Evolutionary conservation across 2,888 invertebrate genomes (phyloP).

Genomic region (Endotricha flammealis): DNA sequence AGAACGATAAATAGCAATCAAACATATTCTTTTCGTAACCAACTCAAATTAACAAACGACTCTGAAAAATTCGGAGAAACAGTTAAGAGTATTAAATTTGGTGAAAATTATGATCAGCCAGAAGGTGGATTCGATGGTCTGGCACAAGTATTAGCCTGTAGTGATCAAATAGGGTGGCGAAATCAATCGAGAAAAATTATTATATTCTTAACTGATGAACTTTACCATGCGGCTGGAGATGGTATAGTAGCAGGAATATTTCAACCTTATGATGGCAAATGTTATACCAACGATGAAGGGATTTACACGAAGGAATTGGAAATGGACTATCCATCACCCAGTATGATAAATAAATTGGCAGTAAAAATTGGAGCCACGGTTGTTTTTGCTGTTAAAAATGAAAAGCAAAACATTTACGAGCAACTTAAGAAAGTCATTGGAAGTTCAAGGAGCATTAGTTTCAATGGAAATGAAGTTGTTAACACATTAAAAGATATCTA

Average conservation of each 20-base stretch:
- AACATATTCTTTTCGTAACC: constrained; percentile 87
- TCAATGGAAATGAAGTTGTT: constrained; percentile 17
- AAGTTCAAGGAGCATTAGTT: constrained; percentile 26
- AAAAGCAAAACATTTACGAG: constrained; percentile 24
- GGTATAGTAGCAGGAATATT: constrained; percentile 84
- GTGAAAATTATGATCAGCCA: constrained; percentile 81
- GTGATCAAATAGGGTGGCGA: constrained; percentile 87
- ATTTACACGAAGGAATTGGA: constrained; percentile 74
- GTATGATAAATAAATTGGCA: constrained; percentile 77
- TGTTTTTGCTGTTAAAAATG: constrained; percentile 35
- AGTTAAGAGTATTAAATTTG: constrained; percentile 58
- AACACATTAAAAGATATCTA: constrained; percentile 37
- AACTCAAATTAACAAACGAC: constrained; percentile 80
- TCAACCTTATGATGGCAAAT: constrained; percentile 84
- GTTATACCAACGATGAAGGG: constrained; percentile 74
- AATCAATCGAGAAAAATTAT: constrained; percentile 85
- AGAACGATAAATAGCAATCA: constrained; percentile 23
- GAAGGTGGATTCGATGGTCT: constrained; percentile 94
- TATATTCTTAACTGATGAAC: constrained; percentile 86
- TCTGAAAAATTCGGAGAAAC: constrained; percentile 54
- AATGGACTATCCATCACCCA: constrained; percentile 89
- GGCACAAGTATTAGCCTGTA: constrained; percentile 84
- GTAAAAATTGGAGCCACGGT: constrained; percentile 35
- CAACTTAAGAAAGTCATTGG: constrained; percentile 28
- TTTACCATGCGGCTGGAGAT: constrained; percentile 88